phyloP scores from a whole-genome alignment of 2,797 vertebrate species.

The Rhinella marina region DNA sequence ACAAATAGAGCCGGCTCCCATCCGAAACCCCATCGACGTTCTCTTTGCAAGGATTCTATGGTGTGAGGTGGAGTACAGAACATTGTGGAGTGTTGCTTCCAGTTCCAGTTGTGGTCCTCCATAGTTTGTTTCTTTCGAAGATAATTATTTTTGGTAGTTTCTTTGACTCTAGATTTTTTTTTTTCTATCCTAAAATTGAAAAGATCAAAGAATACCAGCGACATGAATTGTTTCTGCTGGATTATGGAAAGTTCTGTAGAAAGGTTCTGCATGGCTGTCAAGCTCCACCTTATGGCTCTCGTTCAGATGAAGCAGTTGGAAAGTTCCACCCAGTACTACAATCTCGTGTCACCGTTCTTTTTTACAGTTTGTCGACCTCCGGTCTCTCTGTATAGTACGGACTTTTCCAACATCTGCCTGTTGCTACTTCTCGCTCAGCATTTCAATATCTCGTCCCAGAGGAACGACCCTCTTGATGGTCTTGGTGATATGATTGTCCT shows the following conservation, averaged over 20 bases:
- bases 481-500: background rate
- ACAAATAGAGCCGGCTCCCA: constrained; percentile 58
- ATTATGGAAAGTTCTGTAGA: background rate
- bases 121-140: constrained; percentile 47
- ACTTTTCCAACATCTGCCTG: constrained; percentile 30
- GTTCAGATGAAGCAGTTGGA: constrained; percentile 10
- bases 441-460: background rate
- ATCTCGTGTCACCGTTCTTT: constrained; percentile 14
- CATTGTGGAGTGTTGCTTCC: constrained; percentile 42
- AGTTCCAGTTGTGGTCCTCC: constrained; percentile 47
- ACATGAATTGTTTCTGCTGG: background rate
- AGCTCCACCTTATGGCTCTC: constrained; percentile 14
- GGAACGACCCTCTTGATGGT: background rate
- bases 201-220: background rate
- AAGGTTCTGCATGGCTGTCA: constrained; percentile 18
- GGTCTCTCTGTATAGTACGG: constrained; percentile 31
- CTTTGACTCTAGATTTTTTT: constrained; percentile 8
- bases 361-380: constrained; percentile 20
- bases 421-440: constrained; percentile 29
- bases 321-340: background rate
- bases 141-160: constrained; percentile 32
- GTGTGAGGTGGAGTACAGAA: constrained; percentile 50
- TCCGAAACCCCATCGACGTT: constrained; percentile 43
- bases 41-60: constrained; percentile 46
- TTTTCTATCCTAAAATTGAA: background rate